These are phyloP conservation scores for Argya squamiceps DNA, from an alignment of 2,797 vertebrate genomes.

Conservation along the genomic window DNA sequence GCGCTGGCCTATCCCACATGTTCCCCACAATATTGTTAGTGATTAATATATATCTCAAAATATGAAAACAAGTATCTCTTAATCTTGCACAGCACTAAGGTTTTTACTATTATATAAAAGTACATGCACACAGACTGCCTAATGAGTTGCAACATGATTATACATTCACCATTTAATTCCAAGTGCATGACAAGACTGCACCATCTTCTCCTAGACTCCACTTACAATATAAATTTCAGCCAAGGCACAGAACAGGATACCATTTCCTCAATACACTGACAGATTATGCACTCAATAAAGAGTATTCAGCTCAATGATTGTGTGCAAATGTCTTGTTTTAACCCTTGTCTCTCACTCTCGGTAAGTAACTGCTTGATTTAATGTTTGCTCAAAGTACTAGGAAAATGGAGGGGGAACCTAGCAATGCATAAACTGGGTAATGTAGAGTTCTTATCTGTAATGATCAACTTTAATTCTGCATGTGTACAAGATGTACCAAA, in stretches of 20 bases:
- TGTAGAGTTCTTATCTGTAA: not conserved
- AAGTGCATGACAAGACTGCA: not conserved
- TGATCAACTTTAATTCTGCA: not conserved
- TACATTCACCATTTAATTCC: not conserved
- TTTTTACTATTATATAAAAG: not conserved
- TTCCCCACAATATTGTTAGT: not conserved
- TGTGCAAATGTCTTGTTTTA: not conserved
- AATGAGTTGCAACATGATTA: not conserved
- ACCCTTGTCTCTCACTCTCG: not conserved
- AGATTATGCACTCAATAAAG: not conserved
- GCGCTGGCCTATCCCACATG: not conserved
- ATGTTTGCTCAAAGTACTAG: not conserved
- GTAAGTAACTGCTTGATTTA: not conserved
- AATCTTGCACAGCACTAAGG: not conserved
- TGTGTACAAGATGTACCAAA: not conserved
- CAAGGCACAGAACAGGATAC: not conserved
- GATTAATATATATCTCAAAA: not conserved
- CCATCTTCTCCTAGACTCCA: not conserved
- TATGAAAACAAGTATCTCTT: not conserved
- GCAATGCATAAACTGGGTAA: not conserved
- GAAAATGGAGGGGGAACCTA: not conserved
- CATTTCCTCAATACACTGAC: not conserved
- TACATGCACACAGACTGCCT: not conserved
- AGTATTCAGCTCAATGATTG: not conserved
- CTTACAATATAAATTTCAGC: not conserved